Evolutionary conservation across 2,888 invertebrate genomes (phyloP).

Genomic region (Tipula unca): DNA sequence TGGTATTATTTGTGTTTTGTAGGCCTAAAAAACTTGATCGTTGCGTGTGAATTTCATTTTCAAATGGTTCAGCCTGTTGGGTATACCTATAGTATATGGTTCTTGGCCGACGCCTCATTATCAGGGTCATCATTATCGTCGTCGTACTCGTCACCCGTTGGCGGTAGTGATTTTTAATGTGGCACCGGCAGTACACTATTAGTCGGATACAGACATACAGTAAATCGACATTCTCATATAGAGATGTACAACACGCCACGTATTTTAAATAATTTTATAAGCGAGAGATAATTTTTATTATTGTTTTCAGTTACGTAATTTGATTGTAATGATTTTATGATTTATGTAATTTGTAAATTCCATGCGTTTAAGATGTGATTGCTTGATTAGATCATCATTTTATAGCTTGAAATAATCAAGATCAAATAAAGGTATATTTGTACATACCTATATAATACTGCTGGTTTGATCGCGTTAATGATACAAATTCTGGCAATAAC

Average conservation of each 20-base stretch:
- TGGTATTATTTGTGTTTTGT: constrained; percentile 59
- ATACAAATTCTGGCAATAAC: too few relatives aligned
- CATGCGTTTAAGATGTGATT: neutral
- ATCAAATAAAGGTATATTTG: neutral
- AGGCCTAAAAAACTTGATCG: constrained; percentile 79
- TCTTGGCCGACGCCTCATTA: constrained; percentile 22
- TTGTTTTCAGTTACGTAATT: neutral
- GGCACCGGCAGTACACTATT: neutral
- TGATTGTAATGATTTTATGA: neutral
- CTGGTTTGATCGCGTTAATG: too few relatives aligned
- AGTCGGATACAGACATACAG: constrained; percentile 40
- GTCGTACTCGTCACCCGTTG: constrained; percentile 44
- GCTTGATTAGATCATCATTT: neutral
- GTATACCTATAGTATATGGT: constrained; percentile 24
- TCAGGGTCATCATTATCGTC: constrained; percentile 38
- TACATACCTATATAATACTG: too few relatives aligned
- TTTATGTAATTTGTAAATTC: too few relatives aligned
- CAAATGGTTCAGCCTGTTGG: constrained; percentile 49
- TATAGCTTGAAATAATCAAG: neutral
- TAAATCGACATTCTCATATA: constrained; percentile 55
- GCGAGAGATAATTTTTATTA: neutral
- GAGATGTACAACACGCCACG: constrained; percentile 40
- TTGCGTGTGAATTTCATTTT: constrained; percentile 75
- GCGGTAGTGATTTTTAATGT: constrained; percentile 63
- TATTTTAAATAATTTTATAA: neutral